A percentile compares a stretch with the other conserved stretches of the same genome.
Conservation (phyloP, 1,140 invertebrate species). For the Camponotus pennsylvanicus region DNA sequence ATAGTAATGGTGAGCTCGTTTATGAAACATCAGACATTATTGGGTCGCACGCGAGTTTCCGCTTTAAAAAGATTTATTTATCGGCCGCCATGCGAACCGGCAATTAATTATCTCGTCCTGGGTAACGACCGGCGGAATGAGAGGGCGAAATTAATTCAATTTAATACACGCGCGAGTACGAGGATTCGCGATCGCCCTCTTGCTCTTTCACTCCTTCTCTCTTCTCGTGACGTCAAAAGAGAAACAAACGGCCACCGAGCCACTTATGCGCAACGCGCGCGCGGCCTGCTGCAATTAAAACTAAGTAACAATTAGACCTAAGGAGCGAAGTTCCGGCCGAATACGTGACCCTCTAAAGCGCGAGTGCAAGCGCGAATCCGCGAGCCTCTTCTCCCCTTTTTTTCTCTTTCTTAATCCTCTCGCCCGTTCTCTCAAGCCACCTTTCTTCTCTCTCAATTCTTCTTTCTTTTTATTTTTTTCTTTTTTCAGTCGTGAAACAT, state of each 20-base stretch:
- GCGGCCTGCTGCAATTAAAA: slow-evolving; percentile 79
- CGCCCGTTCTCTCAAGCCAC: background rate
- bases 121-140: slow-evolving; percentile 54
- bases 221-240: slow-evolving; percentile 50
- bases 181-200: slow-evolving; percentile 67
- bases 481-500: background rate
- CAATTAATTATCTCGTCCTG: slow-evolving; percentile 72
- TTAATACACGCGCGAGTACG: slow-evolving; percentile 78
- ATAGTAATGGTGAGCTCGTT: slow-evolving; percentile 24
- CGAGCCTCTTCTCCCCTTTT: slow-evolving; percentile 26
- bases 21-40: slow-evolving; percentile 53
- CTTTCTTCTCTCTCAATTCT: slow-evolving; percentile 7
- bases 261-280: slow-evolving; percentile 74
- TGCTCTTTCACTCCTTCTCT: slow-evolving; percentile 26
- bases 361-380: slow-evolving; percentile 66
- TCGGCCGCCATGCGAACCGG: slow-evolving; percentile 68
- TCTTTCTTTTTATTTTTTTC: slow-evolving; percentile 23
- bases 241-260: slow-evolving; percentile 45
- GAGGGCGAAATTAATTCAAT: slow-evolving; percentile 80
- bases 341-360: slow-evolving; percentile 79
- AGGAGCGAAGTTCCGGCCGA: slow-evolving; percentile 74
- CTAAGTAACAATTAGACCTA: slow-evolving; percentile 81
- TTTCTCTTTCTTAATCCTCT: background rate
- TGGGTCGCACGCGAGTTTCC: slow-evolving; percentile 62
- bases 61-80: slow-evolving; percentile 74